A percentile compares a stretch with the other conserved stretches of the same genome.
Conservation (phyloP, 2,888 invertebrate genomes). For the Eubasilissa splendida region DNA sequence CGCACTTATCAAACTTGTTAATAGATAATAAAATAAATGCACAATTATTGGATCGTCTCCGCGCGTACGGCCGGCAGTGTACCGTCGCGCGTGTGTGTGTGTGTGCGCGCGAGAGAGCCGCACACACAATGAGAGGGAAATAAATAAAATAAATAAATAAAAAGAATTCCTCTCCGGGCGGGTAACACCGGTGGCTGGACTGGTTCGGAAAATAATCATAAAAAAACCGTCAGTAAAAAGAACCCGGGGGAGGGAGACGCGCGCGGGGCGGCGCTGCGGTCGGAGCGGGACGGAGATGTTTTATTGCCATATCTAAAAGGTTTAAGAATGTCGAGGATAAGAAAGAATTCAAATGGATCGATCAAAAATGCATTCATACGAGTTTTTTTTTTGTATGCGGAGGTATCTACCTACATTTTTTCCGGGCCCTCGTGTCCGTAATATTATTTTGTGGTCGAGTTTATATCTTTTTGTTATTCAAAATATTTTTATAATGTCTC, state of each 20-base stretch:
- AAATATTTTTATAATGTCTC: too few relatives aligned
- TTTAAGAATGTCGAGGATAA: conserved; percentile 34
- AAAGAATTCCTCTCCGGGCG: conserved; percentile 60
- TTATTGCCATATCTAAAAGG: conserved; percentile 43
- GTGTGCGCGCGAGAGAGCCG: neutral
- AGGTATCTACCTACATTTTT: neutral
- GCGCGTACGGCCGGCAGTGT: too few relatives aligned
- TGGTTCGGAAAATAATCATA: conserved; percentile 69
- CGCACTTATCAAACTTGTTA: too few relatives aligned
- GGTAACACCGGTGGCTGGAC: conserved; percentile 73
- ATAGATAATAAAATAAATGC: too few relatives aligned
- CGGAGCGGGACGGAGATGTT: conserved; percentile 32
- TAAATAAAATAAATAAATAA: conserved; percentile 53
- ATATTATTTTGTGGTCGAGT: neutral
- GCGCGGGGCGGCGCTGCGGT: neutral
- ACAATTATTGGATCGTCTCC: too few relatives aligned
- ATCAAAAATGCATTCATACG: conserved; percentile 25
- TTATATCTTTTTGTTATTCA: too few relatives aligned
- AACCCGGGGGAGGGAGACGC: conserved; percentile 5
- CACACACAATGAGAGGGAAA: conserved; percentile 45
- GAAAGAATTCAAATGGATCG: conserved; percentile 38
- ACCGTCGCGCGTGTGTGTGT: neutral
- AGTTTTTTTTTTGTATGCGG: too few relatives aligned
- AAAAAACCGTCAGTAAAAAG: conserved; percentile 33
- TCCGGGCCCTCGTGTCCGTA: neutral